phyloP scores from a whole-genome alignment of 1,140 invertebrate species.

The Drosophila aff. region DNA sequence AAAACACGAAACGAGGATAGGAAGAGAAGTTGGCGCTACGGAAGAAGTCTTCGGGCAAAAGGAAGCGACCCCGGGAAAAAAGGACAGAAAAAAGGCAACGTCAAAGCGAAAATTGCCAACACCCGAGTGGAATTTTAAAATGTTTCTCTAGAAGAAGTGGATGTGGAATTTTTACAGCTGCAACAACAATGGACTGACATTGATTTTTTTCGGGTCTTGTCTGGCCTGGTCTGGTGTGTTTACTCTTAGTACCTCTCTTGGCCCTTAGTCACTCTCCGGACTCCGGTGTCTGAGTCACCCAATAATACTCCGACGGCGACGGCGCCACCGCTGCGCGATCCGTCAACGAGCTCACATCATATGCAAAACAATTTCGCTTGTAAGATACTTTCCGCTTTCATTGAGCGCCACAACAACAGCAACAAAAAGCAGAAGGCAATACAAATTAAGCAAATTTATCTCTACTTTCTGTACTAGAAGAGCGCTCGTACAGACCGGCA shows the following conservation, averaged over 20 bases:
- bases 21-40: conserved; percentile 55
- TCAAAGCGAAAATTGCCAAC: conserved; percentile 65
- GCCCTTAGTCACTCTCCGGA: conserved; percentile 64
- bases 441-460: conserved; percentile 80
- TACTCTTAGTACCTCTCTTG: conserved; percentile 43
- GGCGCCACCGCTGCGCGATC: conserved; percentile 43
- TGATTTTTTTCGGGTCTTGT: conserved; percentile 65
- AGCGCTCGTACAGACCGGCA: conserved; percentile 4
- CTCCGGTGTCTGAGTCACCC: conserved; percentile 35
- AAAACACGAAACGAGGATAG: conserved; percentile 12
- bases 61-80: conserved; percentile 38
- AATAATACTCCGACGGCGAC: conserved; percentile 20
- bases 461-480: conserved; percentile 46
- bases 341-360: conserved; percentile 54
- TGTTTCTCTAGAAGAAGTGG: conserved; percentile 28
- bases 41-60: conserved; percentile 52
- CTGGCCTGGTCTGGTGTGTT: conserved; percentile 17
- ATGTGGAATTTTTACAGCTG: conserved; percentile 46
- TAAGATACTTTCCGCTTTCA: conserved; percentile 68
- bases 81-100: conserved; percentile 20
- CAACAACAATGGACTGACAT: conserved; percentile 68
- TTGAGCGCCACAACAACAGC: conserved; percentile 49
- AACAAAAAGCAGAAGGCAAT: conserved; percentile 9
- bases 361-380: conserved; percentile 60
- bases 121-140: conserved; percentile 78